phyloP scores from a whole-genome alignment of 2,113 vertebrate species.

The Vanacampus margaritifer region DNA sequence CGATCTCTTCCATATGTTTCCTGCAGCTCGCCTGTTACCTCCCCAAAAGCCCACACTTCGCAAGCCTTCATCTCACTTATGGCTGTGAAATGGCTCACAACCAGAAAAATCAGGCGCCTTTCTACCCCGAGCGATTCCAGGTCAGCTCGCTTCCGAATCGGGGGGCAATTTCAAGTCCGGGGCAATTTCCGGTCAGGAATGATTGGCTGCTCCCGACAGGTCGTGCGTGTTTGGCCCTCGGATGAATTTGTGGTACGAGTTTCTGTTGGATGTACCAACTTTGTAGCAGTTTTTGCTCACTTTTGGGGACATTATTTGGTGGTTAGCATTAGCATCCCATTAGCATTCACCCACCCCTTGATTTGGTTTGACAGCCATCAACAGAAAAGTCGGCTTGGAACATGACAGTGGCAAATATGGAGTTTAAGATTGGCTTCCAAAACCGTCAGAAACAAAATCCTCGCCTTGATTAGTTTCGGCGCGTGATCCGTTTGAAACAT shows the following conservation, averaged over 20 bases:
- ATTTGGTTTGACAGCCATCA: too few relatives aligned
- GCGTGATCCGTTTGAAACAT: too few relatives aligned
- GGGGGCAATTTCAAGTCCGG: background rate
- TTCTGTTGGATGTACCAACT: slow-evolving; percentile 11
- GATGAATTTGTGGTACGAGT: slow-evolving; percentile 31
- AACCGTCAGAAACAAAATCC: background rate
- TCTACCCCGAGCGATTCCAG: background rate
- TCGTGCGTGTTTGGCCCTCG: background rate
- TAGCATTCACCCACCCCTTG: background rate
- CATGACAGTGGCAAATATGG: background rate
- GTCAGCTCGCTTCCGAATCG: background rate
- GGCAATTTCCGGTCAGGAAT: too few relatives aligned
- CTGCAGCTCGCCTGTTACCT: slow-evolving; percentile 55
- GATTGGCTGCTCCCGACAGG: too few relatives aligned
- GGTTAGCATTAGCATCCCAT: background rate
- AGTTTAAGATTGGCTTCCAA: background rate
- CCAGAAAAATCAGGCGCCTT: background rate
- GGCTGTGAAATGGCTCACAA: slow-evolving; percentile 30
- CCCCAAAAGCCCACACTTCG: slow-evolving; percentile 13
- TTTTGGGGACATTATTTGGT: background rate
- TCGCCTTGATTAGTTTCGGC: background rate
- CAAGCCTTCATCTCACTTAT: slow-evolving; percentile 62
- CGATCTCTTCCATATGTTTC: slow-evolving; percentile 95
- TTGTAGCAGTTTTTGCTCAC: too few relatives aligned
- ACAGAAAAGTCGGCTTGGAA: background rate